Evolutionary conservation across 2,113 vertebrate genomes (phyloP).

Genomic region (Nettapus auritus): DNA sequence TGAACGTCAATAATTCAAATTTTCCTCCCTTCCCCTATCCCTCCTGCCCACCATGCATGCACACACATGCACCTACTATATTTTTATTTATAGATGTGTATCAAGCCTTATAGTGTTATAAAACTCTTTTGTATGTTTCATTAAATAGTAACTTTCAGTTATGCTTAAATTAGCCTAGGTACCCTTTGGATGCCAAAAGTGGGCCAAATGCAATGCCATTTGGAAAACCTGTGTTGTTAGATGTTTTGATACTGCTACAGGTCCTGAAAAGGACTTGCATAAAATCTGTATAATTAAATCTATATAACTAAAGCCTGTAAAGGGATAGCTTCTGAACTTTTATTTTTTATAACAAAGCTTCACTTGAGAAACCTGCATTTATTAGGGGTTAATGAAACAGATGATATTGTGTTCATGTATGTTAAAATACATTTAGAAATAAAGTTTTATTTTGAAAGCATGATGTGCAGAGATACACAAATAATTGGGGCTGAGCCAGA

Average conservation of each 20-base stretch:
- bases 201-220: not conserved
- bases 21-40: not conserved
- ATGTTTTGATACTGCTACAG: not conserved
- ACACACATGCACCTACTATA: too few species aligned
- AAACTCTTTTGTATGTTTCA: not conserved
- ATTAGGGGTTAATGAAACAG: not conserved
- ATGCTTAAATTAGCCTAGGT: not conserved
- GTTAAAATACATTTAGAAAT: not conserved
- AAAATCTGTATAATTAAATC: not conserved
- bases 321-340: not conserved
- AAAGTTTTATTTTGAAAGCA: not conserved
- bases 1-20: not conserved
- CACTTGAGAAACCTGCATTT: not conserved
- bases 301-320: not conserved
- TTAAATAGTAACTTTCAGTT: not conserved
- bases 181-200: not conserved
- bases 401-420: not conserved
- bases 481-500: not conserved
- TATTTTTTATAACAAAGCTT: not conserved
- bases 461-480: not conserved
- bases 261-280: not conserved
- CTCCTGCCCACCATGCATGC: too few species aligned
- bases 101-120: not conserved
- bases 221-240: not conserved
- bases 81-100: too few species aligned